Evolutionary conservation across 1,140 invertebrate species (phyloP), one percentile per base, ranked within the genome.

Genomic region (Drosophila subobscura): DNA sequence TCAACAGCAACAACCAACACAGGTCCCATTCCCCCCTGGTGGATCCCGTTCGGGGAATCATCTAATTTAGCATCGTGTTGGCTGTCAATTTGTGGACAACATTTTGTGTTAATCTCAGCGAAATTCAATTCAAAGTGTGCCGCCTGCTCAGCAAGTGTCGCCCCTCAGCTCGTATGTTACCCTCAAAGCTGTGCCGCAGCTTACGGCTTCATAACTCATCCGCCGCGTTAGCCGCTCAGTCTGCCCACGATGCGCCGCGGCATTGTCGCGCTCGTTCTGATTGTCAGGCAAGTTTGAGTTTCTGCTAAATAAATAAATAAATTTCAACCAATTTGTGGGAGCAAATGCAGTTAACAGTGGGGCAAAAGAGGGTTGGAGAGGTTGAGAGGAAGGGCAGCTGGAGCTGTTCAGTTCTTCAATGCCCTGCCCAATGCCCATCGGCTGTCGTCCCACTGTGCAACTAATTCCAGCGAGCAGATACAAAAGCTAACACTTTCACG

Each of bases 51-150:
- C 23, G 7, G 14, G 14, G 68, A 37, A 60, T 42, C 79, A 73
- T 86, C 81, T 86, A 70, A 85, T 86, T 85, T 85, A 81, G 81
- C 73, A 86, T 51, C 81, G 49, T 85, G 80, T 85, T 77, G 76
- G 50, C 77, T 86, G 80, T 86, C 81, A 85, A 86, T 86, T 65
- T 77, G 72, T 60, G 72, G 51, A 52, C 57, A 56, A 63, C 65
- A 78, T 74, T 71, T 83, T 83, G 79, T 61, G 79, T 77, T 54
- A 54, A 84, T 78, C 59, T 84, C 72, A 65, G 83, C 74, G 49
- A 65, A 74, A 57, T 68, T 25, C 52, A 68, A 67, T 74, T 85
- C 81, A 86, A 86, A 86, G 83, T 20, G 16, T 22, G 65, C 81
- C 77, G 81, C 65, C 46, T 55, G 58, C 10, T 52, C 49, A 71